Base-by-base conservation (phyloP, 1,140 invertebrate genomes). In the Leptinotarsa texana region DNA sequence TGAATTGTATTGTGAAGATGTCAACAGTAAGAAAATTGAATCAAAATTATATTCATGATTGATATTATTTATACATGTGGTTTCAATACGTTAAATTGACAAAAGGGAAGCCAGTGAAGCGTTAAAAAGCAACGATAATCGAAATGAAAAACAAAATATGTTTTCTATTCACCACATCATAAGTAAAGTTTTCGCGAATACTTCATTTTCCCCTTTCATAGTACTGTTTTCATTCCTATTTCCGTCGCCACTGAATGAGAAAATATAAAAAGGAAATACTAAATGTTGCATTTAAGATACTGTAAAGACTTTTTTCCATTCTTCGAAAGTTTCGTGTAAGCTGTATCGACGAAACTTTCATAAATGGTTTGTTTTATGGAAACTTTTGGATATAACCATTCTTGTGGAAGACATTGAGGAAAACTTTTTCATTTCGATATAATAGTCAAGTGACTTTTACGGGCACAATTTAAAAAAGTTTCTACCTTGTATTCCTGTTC, bases 281-380 rank as follows among this genome's bases (percentile, higher is more conserved):
- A 57, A 57, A 57, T 57, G 51, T 57, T 57, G 17, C 51, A 57
- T 57, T 57, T 57, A 57, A 57, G 51, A 17, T 57, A 13, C n/a
- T 57, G 11, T 57, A 18, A 4, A 15, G n/a, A 57, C 51, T 57
- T 57, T 57, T 57, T 57, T n/a, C 51, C 51, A 57, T 57, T 57
- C 51, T 57, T 57, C 13, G n/a, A 18, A 57, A 57, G 51, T 57
- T 57, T 57, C n/a, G 51, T 42, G 8, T n/a, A 57, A 57, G 51
- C n/a, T 57, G 51, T 57, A 57, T 57, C 51, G 51, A 57, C 17
- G 0, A 57, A 57, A 57, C 17, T 57, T 57, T 18, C 11, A 15
- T 57, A 18, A 57, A 57, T 57, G 51, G 51, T 57, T 57, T 57
- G 17, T 57, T 57, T 57, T 57, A 57, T 57, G 51, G n/a, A 57